These are phyloP conservation scores for Amiota minor DNA, from an alignment of 2,888 invertebrate genomes.

Conservation along the genomic window DNA sequence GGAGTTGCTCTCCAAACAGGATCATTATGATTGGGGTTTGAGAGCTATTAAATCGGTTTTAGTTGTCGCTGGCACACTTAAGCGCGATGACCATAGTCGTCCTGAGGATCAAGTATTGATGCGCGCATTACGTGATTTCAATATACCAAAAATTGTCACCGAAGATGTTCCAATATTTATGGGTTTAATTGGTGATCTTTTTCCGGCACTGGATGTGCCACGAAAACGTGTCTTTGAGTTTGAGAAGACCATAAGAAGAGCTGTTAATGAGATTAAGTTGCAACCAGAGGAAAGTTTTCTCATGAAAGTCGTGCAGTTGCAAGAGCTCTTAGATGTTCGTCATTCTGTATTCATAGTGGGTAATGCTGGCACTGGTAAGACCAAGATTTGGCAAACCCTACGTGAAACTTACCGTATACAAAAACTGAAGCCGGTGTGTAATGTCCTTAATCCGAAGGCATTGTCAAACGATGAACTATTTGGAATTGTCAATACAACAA, in stretches of 20 bases:
- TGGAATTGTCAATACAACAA: constrained; percentile 93
- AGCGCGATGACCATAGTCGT: constrained; percentile 83
- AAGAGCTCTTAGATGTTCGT: constrained; percentile 93
- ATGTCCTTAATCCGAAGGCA: constrained; percentile 93
- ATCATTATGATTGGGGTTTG: constrained; percentile 99
- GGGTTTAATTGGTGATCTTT: constrained; percentile 94
- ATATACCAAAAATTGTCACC: constrained; percentile 94
- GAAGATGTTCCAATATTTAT: constrained; percentile 94
- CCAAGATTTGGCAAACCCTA: constrained; percentile 93
- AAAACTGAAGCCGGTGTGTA: constrained; percentile 85
- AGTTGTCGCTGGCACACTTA: constrained; percentile 94
- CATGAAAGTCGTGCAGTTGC: constrained; percentile 91
- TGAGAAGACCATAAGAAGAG: constrained; percentile 85
- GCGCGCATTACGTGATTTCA: constrained; percentile 95
- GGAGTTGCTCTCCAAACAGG: constrained; percentile 93
- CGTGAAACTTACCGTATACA: constrained; percentile 81
- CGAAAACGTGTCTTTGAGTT: constrained; percentile 90
- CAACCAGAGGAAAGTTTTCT: constrained; percentile 94
- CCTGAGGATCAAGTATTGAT: constrained; percentile 96
- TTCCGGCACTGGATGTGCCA: constrained; percentile 94
- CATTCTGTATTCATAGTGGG: constrained; percentile 94
- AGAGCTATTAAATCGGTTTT: constrained; percentile 96
- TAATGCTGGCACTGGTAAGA: constrained; percentile 92
- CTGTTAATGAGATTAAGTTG: constrained; percentile 86
- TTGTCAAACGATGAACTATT: constrained; percentile 96